phyloP scores from a whole-genome alignment of 2,797 vertebrate species.

The Microctenopoma lineatum region DNA sequence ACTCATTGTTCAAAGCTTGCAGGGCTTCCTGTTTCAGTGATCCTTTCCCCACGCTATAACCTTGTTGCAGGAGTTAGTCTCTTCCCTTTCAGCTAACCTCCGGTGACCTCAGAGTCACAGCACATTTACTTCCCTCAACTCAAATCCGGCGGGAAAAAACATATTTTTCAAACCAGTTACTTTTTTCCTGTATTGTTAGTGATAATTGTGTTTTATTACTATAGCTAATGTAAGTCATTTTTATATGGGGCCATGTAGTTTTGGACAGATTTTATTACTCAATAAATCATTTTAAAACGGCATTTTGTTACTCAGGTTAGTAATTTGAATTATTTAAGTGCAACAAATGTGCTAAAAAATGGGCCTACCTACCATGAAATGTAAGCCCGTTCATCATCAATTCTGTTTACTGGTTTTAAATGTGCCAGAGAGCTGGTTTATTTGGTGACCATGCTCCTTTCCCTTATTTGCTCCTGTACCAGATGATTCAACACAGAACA shows the following conservation, averaged over 20 bases:
- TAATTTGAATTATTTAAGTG: too few relatives aligned
- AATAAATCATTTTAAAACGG: too few relatives aligned
- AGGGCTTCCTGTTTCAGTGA: not conserved
- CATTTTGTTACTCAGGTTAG: too few relatives aligned
- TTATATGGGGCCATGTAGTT: not conserved
- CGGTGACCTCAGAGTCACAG: conserved; percentile 6
- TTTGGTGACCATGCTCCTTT: conserved; percentile 7
- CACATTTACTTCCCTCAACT: conserved; percentile 9
- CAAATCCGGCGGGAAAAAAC: too few relatives aligned
- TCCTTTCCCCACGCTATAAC: not conserved
- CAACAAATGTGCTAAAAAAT: too few relatives aligned
- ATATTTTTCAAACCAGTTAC: not conserved
- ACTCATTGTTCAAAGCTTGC: not conserved
- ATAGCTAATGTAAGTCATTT: not conserved
- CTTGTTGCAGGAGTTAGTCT: conserved; percentile 3
- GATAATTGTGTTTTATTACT: too few relatives aligned
- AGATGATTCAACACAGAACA: conserved; percentile 46
- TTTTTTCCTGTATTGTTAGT: too few relatives aligned
- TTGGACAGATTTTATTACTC: too few relatives aligned
- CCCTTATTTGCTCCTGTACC: conserved; percentile 13
- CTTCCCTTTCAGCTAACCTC: not conserved
- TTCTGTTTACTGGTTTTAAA: too few relatives aligned
- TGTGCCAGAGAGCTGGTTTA: too few relatives aligned
- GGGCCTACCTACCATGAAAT: too few relatives aligned
- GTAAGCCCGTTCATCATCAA: too few relatives aligned